Conservation (phyloP, 2,113 vertebrate species). For the Pelmatolapia mariae region DNA sequence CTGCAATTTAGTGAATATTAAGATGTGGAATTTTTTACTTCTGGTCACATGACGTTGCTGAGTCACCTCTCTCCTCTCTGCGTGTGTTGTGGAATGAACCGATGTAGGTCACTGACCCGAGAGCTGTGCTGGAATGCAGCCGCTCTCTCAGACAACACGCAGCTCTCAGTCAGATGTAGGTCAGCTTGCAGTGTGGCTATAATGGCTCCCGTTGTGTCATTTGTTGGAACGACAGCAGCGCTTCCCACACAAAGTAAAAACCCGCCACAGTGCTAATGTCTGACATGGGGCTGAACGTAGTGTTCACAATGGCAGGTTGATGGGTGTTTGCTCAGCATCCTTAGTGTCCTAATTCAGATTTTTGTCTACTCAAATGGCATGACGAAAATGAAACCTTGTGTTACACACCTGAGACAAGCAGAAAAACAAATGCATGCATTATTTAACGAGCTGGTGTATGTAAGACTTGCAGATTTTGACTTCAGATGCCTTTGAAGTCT, state of each 20-base stretch:
- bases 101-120: constrained; percentile 34
- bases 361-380: not conserved
- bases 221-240: not conserved
- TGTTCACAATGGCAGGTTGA: not conserved
- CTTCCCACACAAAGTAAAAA: not conserved
- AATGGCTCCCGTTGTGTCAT: not conserved
- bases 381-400: not conserved
- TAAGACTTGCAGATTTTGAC: not conserved
- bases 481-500: not conserved
- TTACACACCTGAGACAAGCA: not conserved
- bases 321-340: not conserved
- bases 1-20: not conserved
- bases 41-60: not conserved
- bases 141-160: not conserved
- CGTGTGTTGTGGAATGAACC: not conserved
- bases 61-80: not conserved
- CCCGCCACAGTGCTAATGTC: not conserved
- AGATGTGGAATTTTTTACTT: not conserved
- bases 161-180: constrained; percentile 30
- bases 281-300: not conserved
- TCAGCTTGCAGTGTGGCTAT: not conserved
- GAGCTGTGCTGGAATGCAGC: constrained; percentile 10
- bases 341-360: not conserved
- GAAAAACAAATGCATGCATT: not conserved
- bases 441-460: not conserved